Percentiles rank a stretch among this genome's conserved stretches.
phyloP scores from a whole-genome alignment of 2,888 invertebrate genomes.

The Sarcophaga subvicina region DNA sequence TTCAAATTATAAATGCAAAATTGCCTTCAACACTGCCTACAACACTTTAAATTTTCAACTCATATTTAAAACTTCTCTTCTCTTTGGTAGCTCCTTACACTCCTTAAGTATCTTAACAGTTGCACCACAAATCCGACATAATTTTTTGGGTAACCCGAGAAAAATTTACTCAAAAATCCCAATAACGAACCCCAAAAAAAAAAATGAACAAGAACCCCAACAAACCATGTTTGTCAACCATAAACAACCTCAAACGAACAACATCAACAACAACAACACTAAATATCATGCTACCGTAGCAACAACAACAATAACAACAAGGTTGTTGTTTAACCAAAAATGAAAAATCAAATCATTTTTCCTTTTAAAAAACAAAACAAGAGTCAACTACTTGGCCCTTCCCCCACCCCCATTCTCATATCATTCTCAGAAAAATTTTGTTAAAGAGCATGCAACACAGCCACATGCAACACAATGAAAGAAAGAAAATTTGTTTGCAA shows the following conservation, averaged over 20 bases:
- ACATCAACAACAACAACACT: constrained; percentile 1
- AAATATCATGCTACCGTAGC: neutral
- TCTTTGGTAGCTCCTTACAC: neutral
- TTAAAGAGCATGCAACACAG: neutral
- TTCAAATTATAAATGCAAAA: no score
- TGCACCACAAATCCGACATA: constrained; percentile 24
- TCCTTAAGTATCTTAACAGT: neutral
- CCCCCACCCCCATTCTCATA: neutral
- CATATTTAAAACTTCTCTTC: neutral
- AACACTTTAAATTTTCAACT: neutral
- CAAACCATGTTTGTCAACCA: constrained; percentile 18
- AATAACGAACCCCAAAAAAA: neutral
- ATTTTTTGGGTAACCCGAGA: constrained; percentile 43
- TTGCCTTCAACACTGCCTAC: neutral
- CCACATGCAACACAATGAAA: no score
- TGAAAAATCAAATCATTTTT: constrained; percentile 51
- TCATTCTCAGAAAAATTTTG: neutral
- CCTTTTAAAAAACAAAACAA: neutral
- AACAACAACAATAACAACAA: neutral
- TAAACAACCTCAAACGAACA: constrained; percentile 39
- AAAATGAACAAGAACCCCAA: neutral
- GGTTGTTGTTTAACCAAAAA: constrained; percentile 21
- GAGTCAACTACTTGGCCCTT: neutral
- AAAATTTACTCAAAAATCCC: constrained; percentile 1
- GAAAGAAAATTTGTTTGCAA: neutral